These are phyloP conservation scores for Phylloscopus whistleri DNA, from an alignment of 2,113 vertebrate species.

Conservation along the genomic window DNA sequence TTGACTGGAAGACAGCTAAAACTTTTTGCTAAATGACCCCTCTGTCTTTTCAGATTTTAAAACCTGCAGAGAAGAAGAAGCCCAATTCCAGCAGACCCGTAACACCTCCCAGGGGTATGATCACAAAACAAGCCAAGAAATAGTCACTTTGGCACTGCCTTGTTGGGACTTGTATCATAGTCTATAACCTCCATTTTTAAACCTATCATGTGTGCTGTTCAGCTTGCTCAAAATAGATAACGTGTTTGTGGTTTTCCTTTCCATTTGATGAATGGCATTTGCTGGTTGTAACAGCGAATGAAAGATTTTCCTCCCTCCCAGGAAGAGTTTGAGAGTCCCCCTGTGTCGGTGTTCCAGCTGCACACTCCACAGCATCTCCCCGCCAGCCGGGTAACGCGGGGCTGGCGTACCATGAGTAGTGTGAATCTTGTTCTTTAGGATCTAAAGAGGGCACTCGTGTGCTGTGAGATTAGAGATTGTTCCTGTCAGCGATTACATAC, in stretches of 20 bases:
- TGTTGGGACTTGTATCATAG: constrained; percentile 78
- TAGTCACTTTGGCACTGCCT: constrained; percentile 74
- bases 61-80: constrained; percentile 99
- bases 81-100: constrained; percentile 94
- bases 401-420: constrained; percentile 49
- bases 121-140: constrained; percentile 98
- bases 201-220: constrained; percentile 75
- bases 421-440: constrained; percentile 72
- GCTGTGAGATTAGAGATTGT: constrained; percentile 69
- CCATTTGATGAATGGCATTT: constrained; percentile 70
- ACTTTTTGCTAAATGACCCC: not conserved
- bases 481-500: constrained; percentile 67
- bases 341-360: constrained; percentile 79
- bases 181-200: constrained; percentile 80
- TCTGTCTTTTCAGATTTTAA: constrained; percentile 85
- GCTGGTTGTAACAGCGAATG: constrained; percentile 78
- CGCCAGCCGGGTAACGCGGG: not conserved
- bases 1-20: not conserved
- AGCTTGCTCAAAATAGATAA: constrained; percentile 79
- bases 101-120: constrained; percentile 95
- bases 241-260: constrained; percentile 77
- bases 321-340: constrained; percentile 65
- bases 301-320: constrained; percentile 64
- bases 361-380: constrained; percentile 70
- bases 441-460: constrained; percentile 75